Evolutionary conservation across 2,888 invertebrate species (phyloP).

Genomic region (Glyphotaelius pellucidus): DNA sequence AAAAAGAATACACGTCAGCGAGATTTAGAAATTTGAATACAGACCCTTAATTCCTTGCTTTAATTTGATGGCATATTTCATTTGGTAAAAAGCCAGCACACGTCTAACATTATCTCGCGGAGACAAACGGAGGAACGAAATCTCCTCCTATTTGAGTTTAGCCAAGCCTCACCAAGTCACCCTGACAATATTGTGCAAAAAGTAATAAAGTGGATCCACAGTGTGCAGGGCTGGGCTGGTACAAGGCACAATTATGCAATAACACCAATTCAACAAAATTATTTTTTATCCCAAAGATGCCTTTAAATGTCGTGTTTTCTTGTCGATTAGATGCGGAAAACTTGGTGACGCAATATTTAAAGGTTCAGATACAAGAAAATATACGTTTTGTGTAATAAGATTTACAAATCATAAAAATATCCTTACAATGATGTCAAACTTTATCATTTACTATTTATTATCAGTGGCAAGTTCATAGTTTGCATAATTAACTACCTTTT

Average conservation of each 20-base stretch:
- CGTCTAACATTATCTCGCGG: conserved; percentile 34
- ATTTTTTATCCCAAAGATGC: neutral
- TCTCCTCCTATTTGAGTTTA: conserved; percentile 43
- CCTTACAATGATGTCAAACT: too few species aligned
- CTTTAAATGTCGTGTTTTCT: too few species aligned
- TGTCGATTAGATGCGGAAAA: too few species aligned
- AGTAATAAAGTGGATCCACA: conserved; percentile 46
- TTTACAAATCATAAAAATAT: too few species aligned
- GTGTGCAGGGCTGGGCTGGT: neutral
- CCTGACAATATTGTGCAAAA: conserved; percentile 51
- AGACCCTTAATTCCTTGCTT: conserved; percentile 9
- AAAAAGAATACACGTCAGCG: conserved; percentile 2
- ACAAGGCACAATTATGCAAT: neutral
- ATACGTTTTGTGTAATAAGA: too few species aligned
- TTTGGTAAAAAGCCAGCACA: conserved; percentile 17
- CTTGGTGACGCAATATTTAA: too few species aligned
- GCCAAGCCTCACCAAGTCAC: conserved; percentile 27
- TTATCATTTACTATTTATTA: too few species aligned
- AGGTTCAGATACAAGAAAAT: too few species aligned
- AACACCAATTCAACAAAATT: neutral
- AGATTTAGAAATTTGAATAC: conserved; percentile 25
- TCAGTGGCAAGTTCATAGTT: too few species aligned
- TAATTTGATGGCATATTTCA: conserved; percentile 44
- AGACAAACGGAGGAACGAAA: conserved; percentile 36
- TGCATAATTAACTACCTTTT: too few species aligned